Base-by-base conservation (phyloP, 2,888 invertebrate genomes). In the Philereme transversata region DNA sequence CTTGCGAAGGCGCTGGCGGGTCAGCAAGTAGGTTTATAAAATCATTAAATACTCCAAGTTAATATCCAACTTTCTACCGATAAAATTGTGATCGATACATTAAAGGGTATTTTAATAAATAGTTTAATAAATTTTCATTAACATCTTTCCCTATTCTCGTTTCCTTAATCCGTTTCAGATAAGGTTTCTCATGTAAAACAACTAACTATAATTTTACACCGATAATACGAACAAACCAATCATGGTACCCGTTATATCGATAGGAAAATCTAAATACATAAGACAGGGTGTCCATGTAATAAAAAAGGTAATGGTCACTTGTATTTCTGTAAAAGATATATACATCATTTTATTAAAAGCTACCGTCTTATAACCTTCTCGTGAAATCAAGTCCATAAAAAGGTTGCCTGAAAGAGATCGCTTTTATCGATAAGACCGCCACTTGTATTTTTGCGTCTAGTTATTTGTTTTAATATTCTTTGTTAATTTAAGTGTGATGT, bases 191-290 rank as follows among this genome's bases (percentile, higher is more conserved):
- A 62, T 69, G 69, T 69, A 64, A 60, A 67, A 69, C 67, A 69
- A 65, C 65, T 68, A 70, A 60, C 58, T 65, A 73, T 69, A 70
- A 67, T 61, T 59, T 45, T 60, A 71, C 72, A 71, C 67, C 66
- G 75, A 73, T 75, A 73, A 72, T 64, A 51, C 62, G 66, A 72
- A 78, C 69, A 70, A 75, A 73, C 66, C 67, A 69, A 77, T 73
- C 71, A 71, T 48, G 52, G 57, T 65, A 62, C 77, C 81, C 79
- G 82, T 83, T 85, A 76, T 50, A 61, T 46, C 60, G 70, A 69
- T 71, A 70, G 69, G 62, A 74, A 63, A 46, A 58, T 11, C 52
- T 41, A 56, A 40, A 41, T 43, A 56, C 45, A 5, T 45, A 44
- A 34, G 64, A 71, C 50, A 48, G 57, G 58, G 60, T 67, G 68